Evolutionary conservation across 2,113 vertebrate species (phyloP), one percentile per base, ranked within the genome.

Genomic region (Prinia subflava): DNA sequence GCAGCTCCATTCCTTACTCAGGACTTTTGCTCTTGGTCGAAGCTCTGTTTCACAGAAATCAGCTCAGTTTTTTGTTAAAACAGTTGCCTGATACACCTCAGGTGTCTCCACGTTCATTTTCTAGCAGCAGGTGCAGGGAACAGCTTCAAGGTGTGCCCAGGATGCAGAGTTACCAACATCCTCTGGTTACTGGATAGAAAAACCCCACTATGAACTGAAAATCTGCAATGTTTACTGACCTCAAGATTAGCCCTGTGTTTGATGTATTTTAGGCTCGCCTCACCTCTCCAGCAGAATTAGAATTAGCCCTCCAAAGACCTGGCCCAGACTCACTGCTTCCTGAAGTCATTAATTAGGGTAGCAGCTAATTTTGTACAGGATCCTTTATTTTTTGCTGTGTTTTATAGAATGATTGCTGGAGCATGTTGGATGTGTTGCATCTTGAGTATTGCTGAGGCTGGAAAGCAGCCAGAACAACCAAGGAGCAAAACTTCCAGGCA

Each of bases 401-500:
- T 94, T 90, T 73, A 57, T 39, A n/a, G 65, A 55, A 33, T 10
- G 23, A 27, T 62, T 71, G 47, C 73, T 67, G 68, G 37, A 77
- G 52, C 30, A 46, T 24, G 37, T 27, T 76, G 56, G 60, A 44
- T 89, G 27, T 44, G 49, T 52, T 94, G 44, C 7, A 4, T 81
- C 83, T 70, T 81, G 56, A 90, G 20, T 70, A 27, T 71, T 78
- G 20, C 4, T 71, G 76, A 52, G 49, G 39, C 76, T 95, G 94
- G 91, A 63, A 37, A 25, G 49, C 56, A 87, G 92, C 87, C 94
- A 94, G 91, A 64, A 50, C 52, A 87, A 44, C 33, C 30, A 63
- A 41, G 27, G 49, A 95, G 82, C 75, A 87, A 69, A 96, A 80
- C 70, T 80, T 76, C 33, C 30, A 70, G 89, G 91, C 92, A 87